A percentile compares a stretch with the other conserved stretches of the same genome.
These are phyloP conservation scores for Zaprionus taronus DNA, from an alignment of 1,140 invertebrate genomes.

Conservation along the genomic window DNA sequence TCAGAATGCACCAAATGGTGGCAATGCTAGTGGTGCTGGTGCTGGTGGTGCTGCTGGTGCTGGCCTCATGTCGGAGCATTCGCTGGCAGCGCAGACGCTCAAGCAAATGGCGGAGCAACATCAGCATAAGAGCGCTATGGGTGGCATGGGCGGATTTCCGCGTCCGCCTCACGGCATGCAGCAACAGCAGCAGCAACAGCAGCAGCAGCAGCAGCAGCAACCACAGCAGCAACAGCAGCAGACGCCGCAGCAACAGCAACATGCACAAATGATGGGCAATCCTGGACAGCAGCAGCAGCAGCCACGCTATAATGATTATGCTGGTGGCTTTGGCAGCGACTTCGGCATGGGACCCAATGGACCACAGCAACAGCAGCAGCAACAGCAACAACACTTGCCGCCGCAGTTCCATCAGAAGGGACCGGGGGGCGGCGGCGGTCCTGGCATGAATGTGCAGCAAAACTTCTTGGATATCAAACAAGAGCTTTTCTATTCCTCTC, in stretches of 20 bases:
- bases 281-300: slow-evolving; percentile 53
- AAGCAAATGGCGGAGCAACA: slow-evolving; percentile 99
- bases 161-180: slow-evolving; percentile 77
- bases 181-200: slow-evolving; percentile 60
- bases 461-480: slow-evolving; percentile 82
- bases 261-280: slow-evolving; percentile 58
- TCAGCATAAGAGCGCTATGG: slow-evolving; percentile 92
- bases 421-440: slow-evolving; percentile 45
- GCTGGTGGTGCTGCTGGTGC: slow-evolving; percentile 34
- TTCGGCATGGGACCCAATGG: slow-evolving; percentile 66
- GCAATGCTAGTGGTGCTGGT: slow-evolving; percentile 45
- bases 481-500: slow-evolving; percentile 83
- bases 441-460: slow-evolving; percentile 74
- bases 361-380: slow-evolving; percentile 59
- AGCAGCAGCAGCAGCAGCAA: slow-evolving; percentile 47
- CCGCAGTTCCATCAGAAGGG: slow-evolving; percentile 82
- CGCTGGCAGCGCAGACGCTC: slow-evolving; percentile 95
- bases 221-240: slow-evolving; percentile 58
- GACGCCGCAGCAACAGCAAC: slow-evolving; percentile 61
- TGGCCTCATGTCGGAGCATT: slow-evolving; percentile 87
- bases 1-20: slow-evolving; percentile 62
- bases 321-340: slow-evolving; percentile 71
- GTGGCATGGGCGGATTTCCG: slow-evolving; percentile 84
- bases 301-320: slow-evolving; percentile 76
- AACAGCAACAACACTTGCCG: slow-evolving; percentile 78